These are phyloP conservation scores for Glyphotaelius pellucidus DNA, from an alignment of 2,888 invertebrate genomes.

Conservation along the genomic window DNA sequence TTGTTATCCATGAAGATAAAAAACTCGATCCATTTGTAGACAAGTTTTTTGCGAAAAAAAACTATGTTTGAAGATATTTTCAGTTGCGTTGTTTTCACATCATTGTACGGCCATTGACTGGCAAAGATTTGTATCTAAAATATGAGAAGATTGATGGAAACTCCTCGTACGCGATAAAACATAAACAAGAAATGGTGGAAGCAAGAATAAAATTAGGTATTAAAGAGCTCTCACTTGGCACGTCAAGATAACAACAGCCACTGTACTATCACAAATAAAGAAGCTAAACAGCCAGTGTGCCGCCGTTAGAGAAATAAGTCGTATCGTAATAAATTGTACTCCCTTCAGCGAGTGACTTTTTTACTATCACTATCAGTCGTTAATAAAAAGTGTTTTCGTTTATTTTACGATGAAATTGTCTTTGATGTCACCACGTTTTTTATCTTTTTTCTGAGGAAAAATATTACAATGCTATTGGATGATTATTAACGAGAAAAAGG, in stretches of 20 bases:
- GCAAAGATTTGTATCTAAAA: neutral
- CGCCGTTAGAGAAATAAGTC: neutral
- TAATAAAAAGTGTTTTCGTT: conserved; percentile 13
- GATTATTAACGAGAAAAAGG: neutral
- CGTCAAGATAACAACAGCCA: neutral
- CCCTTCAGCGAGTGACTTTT: conserved; percentile 11
- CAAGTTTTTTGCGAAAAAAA: neutral
- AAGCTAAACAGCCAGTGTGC: conserved; percentile 5
- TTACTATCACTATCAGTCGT: conserved; percentile 23
- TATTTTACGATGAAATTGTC: conserved; percentile 8
- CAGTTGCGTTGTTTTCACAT: neutral
- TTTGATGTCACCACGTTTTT: conserved; percentile 15
- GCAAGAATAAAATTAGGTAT: neutral
- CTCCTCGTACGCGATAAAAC: neutral
- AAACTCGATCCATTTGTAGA: too few species aligned
- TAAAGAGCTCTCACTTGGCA: neutral
- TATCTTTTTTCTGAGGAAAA: neutral
- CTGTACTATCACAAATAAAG: neutral
- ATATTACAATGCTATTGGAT: neutral
- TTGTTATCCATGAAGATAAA: too few species aligned
- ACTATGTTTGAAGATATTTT: neutral
- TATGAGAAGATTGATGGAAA: neutral
- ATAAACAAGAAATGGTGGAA: neutral
- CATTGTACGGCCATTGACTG: neutral
- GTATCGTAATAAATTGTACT: neutral